A percentile compares a stretch with the other conserved stretches of the same genome.
Conservation (phyloP, 2,888 invertebrate species). For the Flabesymbios commensalis region DNA sequence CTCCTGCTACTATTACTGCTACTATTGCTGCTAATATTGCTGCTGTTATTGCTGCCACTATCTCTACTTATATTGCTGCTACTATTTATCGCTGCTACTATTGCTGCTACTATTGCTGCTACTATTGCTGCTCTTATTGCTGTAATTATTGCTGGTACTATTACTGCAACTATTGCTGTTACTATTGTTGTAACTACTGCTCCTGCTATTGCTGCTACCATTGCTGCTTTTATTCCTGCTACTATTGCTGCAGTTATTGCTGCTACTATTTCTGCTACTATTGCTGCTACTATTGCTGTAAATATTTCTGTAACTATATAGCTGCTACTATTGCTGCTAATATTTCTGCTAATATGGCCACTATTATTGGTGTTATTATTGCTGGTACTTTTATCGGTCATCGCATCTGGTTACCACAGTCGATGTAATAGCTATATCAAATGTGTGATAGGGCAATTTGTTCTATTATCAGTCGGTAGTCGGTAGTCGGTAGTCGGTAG, state of each 20-base stretch:
- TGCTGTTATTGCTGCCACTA: not conserved
- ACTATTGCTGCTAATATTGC: not conserved
- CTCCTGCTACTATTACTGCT: not conserved
- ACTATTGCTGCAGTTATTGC: not conserved
- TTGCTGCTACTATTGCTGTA: not conserved
- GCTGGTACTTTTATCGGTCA: slow-evolving; percentile 1
- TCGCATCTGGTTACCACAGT: no score
- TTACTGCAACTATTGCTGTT: not conserved
- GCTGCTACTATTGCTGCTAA: not conserved
- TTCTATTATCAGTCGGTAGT: no score
- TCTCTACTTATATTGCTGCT: not conserved
- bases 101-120: no score
- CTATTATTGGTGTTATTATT: slow-evolving; percentile 2
- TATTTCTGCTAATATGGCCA: not conserved
- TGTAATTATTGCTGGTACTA: not conserved
- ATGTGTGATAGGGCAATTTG: no score
- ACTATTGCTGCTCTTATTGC: no score
- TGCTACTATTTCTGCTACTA: no score
- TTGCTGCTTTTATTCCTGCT: not conserved
- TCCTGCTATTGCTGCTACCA: not conserved
- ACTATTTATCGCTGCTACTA: not conserved
- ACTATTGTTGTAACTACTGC: not conserved
- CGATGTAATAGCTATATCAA: no score
- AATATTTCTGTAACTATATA: not conserved
- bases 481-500: no score